Base-by-base conservation (phyloP, 2,797 vertebrate genomes). In the Myiotriccus ornatus region DNA sequence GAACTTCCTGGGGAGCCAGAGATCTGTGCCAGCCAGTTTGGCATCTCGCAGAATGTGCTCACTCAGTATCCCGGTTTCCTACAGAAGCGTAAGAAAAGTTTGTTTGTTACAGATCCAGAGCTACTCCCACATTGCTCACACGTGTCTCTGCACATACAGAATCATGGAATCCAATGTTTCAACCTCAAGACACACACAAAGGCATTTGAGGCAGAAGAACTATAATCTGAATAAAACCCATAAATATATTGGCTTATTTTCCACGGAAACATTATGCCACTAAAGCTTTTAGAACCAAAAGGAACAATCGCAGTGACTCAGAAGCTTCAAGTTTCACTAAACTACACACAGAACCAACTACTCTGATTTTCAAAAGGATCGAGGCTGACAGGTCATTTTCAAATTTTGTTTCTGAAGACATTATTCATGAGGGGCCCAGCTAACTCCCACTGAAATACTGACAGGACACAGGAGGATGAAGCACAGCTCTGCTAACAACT, bases 1-100 rank as follows among this genome's bases (percentile, higher is more conserved):
- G 2, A 80, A 59, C 84, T 55, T 95, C 84, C 89, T 27, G 65
- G 50, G 71, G 78, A 93, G 93, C 68, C 89, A 75, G 74, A 78
- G 87, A 69, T 65, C 82, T 50, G n/a, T 17, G 81, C 27, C 44
- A 18, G 80, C 0, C 5, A 7, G 23, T 65, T 75, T 91, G 93
- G 90, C 92, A 92, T 35, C 76, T 81, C n/a, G 7, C 64, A 85
- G 81, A 76, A 28, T 28, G 57, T 7, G 67, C 39, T 56, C 24
- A 6, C 68, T 63, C 35, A 27, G 57, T 12, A 67, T 59, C 24
- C 49, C 2, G 9, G 20, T 87, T 78, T 49, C 49, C 84, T 49
- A 23, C 46, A 13, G 7, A 41, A 65, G 74, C 11, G 78, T 0
- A 2, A 70, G 41, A 18, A 56, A 84, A 90, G 79, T 83, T 84